Conservation (phyloP, 1,140 invertebrate genomes). For the Cyclina sinensis region DNA sequence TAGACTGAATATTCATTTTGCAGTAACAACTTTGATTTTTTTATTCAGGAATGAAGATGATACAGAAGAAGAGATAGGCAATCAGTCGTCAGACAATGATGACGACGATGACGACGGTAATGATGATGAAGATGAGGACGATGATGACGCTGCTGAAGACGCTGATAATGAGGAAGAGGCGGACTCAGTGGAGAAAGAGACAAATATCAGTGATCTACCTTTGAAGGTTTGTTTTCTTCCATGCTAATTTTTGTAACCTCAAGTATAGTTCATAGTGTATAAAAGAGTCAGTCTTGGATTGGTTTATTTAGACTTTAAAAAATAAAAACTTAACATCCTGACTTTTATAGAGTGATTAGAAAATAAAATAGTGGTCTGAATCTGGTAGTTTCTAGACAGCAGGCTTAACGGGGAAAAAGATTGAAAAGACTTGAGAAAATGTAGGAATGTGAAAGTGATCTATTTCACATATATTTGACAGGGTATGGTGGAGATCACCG, state of each 20-base stretch:
- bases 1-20: no score
- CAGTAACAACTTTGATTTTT: conserved; percentile 19
- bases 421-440: no score
- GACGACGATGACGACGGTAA: conserved; percentile 71
- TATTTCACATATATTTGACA: conserved; percentile 3
- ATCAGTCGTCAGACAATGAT: conserved; percentile 64
- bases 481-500: conserved; percentile 53
- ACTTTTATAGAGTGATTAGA: no score
- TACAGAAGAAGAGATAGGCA: conserved; percentile 76
- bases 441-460: no score
- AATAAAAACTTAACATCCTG: no score
- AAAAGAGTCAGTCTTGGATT: no score
- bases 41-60: conserved; percentile 74
- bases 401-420: no score
- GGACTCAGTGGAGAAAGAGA: conserved; percentile 39
- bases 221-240: conserved; percentile 2
- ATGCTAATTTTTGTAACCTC: not conserved
- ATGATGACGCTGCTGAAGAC: conserved; percentile 63
- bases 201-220: conserved; percentile 18
- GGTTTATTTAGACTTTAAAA: no score
- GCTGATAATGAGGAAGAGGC: conserved; percentile 68
- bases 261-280: not conserved
- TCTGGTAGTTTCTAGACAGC: no score
- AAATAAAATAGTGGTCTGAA: no score
- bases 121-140: conserved; percentile 70